These are phyloP conservation scores for Epinotia brunnichana DNA, from an alignment of 2,888 invertebrate genomes.

Conservation along the genomic window DNA sequence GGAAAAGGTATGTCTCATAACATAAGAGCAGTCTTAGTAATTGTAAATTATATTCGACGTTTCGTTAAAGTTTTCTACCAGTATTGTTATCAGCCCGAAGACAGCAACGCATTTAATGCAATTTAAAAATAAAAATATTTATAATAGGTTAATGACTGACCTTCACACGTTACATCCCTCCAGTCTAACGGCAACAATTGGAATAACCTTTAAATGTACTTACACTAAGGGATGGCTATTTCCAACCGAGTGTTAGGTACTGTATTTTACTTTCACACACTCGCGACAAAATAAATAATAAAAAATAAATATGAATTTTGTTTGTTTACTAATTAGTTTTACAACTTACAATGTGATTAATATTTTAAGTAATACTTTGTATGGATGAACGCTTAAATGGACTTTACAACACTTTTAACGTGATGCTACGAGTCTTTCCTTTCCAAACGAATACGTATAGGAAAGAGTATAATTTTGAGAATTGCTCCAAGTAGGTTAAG, in stretches of 20 bases:
- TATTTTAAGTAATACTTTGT: conserved; percentile 22
- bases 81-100: conserved; percentile 30
- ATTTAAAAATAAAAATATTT: conserved; percentile 45
- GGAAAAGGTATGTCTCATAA: not conserved
- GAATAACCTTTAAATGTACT: conserved; percentile 27
- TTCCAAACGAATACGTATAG: not conserved
- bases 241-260: conserved; percentile 19
- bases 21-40: not conserved
- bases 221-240: conserved; percentile 21
- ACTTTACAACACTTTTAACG: not conserved
- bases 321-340: conserved; percentile 19
- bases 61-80: conserved; percentile 18
- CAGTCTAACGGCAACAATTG: conserved; percentile 16
- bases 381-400: conserved; percentile 7
- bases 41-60: not conserved
- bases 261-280: conserved; percentile 23
- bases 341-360: conserved; percentile 10
- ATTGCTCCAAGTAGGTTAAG: conserved; percentile 19
- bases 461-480: conserved; percentile 19
- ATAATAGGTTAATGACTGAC: conserved; percentile 29
- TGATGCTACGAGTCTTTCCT: not conserved
- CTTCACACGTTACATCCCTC: conserved; percentile 14
- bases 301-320: conserved; percentile 14
- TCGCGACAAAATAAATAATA: conserved; percentile 36
- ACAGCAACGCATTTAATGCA: conserved; percentile 54